Evolutionary conservation across 2,797 vertebrate species (phyloP), one percentile per base, ranked within the genome.

Genomic region (Fistularia tabacaria): DNA sequence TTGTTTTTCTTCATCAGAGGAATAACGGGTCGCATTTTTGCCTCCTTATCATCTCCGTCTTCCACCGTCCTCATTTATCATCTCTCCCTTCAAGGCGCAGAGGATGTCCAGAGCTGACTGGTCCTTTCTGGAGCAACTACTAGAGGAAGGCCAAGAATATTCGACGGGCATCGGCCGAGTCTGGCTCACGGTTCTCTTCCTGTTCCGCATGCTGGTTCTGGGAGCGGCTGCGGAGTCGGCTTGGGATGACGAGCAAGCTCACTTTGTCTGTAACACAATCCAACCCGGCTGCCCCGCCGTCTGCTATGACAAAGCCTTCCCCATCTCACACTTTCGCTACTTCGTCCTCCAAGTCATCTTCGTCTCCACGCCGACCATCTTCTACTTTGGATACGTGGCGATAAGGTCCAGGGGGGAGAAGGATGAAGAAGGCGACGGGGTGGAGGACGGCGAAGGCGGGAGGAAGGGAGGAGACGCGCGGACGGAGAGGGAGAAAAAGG

Each of bases 91-190:
- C 14, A 12, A 87, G 88, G 74, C 84, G 66, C 85, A 81, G 85
- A 91, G 81, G 81, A 92, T 92, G 91, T 91, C 91, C 81, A 93
- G 88, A 87, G 91, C 88, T 87, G 92, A 93, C 80, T 93, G 92
- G 92, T 86, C 90, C 71, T 91, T 92, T 67, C 81, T 93, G 76
- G 91, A 93, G 86, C 85, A 88, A 68, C 84, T 93, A 74, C 81
- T 93, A 67, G 91, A 90, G 83, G 91, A 92, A 70, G 91, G 91
- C 47, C 91, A 93, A 77, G 90, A 92, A 82, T 89, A 92, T 72
- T 92, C 91, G 0, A 93, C 92, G 3, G 80, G 76, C n/a, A 61
- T 92, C 7, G 91, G 92, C 13, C 89, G 91, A 0, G 70, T 93
- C 64, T 93, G 92, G 92, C 85, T 93, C 8, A 93, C 91, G 0